These are phyloP conservation scores for Lasioglossum lativentre DNA, from an alignment of 2,888 invertebrate genomes.

Conservation along the genomic window DNA sequence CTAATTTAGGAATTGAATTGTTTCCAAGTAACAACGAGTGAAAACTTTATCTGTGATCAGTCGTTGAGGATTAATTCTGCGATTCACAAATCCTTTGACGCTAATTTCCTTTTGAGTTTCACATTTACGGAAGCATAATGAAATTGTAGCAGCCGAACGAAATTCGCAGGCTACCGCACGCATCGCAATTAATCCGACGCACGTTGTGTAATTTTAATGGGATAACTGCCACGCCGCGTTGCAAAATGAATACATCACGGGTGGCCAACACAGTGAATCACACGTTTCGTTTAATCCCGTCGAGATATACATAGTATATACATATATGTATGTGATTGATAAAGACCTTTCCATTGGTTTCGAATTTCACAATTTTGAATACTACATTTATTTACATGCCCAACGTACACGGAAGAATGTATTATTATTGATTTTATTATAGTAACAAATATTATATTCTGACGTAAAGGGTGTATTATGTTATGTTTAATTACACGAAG, in stretches of 20 bases:
- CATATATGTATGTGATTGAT: not conserved
- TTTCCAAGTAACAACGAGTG: not conserved
- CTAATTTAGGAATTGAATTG: too few species aligned
- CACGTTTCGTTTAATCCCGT: slow-evolving; percentile 9
- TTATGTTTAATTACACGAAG: not conserved
- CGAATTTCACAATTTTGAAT: not conserved
- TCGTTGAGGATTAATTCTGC: not conserved
- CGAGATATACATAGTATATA: not conserved
- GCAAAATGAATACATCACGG: slow-evolving; percentile 10
- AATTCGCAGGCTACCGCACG: not conserved
- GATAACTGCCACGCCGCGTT: slow-evolving; percentile 7
- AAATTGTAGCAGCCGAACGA: not conserved
- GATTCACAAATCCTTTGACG: not conserved
- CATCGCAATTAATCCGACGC: slow-evolving; percentile 12
- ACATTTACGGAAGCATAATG: not conserved
- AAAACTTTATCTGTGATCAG: not conserved
- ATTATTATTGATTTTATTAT: not conserved
- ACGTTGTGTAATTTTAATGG: slow-evolving; percentile 18
- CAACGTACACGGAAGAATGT: not conserved
- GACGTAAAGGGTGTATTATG: not conserved
- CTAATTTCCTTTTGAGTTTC: not conserved
- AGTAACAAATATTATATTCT: not conserved
- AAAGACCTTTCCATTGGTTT: not conserved
- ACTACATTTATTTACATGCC: not conserved
- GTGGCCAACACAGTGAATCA: not conserved